Evolutionary conservation across 2,797 vertebrate species (phyloP), one percentile per base, ranked within the genome.

Genomic region (Margarornis squamiger): DNA sequence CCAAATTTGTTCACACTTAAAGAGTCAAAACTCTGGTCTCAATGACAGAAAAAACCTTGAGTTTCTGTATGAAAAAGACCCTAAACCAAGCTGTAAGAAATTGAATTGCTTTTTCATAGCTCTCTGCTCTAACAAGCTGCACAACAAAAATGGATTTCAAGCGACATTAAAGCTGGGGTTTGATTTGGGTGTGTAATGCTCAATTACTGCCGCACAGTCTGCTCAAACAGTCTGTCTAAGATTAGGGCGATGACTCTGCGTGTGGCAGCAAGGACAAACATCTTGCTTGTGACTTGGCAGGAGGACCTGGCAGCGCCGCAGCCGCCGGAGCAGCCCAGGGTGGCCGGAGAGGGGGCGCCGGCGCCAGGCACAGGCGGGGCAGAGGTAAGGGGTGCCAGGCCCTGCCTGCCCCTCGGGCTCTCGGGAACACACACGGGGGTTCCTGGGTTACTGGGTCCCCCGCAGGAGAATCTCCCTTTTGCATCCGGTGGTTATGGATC

Each of bases 231-330:
- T 8, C 80, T 43, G 70, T 23, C 54, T 75, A 2, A 76, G 92
- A 34, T 63, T 6, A 51, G 49, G 63, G 77, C 0, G 1, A 18
- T 83, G 86, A 70, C 58, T 73, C 41, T 61, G 73, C 51, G 3
- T 8, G 58, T 36, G 58, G 51, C 58, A 48, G 39, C 49, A 26
- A 90, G 63, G 81, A 68, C 86, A 63, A 80, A 78, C 48, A 5
- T 88, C 32, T 92, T 38, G 9, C 75, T 82, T 94, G 49, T 95
- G 66, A 48, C 78, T 86, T 94, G 94, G 65, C 96, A 98, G 97
- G 97, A 98, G 85, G 97, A 98, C 17, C 86, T 97, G 90, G 90
- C 66, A 20, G 34, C 6, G 6, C 92, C 78, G 3, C 92, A 91
- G 87, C 92, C 65, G 0, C 94, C 87, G 1, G 93, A 96, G 91